A percentile compares a stretch with the other conserved stretches of the same genome.
Conservation (phyloP, 2,113 vertebrate genomes). For the Plectropomus leopardus region DNA sequence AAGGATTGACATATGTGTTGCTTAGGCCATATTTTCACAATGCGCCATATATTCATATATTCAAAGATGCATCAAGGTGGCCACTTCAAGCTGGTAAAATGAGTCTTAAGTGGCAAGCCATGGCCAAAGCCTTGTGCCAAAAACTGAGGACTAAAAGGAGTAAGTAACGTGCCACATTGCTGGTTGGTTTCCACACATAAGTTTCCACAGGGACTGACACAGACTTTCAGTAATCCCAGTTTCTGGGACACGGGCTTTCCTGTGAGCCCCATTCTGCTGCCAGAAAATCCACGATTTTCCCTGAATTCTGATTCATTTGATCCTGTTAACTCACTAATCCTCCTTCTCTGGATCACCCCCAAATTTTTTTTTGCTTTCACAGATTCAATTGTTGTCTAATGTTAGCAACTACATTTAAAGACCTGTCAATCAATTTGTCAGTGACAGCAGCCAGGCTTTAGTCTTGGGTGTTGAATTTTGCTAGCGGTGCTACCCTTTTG, state of each 20-base stretch:
- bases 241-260: slow-evolving; percentile 30
- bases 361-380: slow-evolving; percentile 4
- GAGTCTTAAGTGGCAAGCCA: background rate
- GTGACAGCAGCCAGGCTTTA: background rate
- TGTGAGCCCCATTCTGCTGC: slow-evolving; percentile 21
- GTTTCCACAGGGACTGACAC: slow-evolving; percentile 24
- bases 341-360: background rate
- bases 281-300: slow-evolving; percentile 16
- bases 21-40: background rate
- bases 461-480: slow-evolving; percentile 5
- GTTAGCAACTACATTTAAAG: background rate
- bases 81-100: background rate
- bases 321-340: slow-evolving; percentile 19
- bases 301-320: slow-evolving; percentile 1
- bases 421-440: slow-evolving; percentile 12
- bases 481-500: slow-evolving; percentile 9
- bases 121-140: background rate
- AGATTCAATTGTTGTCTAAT: slow-evolving; percentile 1
- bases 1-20: background rate
- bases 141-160: background rate
- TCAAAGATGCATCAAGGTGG: background rate
- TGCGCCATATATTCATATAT: background rate
- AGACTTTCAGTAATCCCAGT: slow-evolving; percentile 27
- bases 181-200: background rate
- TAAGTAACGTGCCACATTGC: background rate